Evolutionary conservation across 2,113 vertebrate species (phyloP), one percentile per base, ranked within the genome.

Genomic region (Platichthys flesus): DNA sequence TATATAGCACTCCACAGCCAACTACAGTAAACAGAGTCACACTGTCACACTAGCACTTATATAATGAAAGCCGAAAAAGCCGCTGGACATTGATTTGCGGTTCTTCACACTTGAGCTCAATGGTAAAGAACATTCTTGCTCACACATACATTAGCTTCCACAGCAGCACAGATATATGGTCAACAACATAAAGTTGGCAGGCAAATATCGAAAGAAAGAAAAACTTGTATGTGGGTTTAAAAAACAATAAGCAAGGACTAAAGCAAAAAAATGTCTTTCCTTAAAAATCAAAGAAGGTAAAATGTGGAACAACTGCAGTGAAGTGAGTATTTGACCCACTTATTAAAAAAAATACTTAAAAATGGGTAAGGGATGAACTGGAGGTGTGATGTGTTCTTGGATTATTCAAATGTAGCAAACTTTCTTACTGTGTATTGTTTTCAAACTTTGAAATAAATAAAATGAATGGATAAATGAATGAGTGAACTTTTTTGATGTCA

Each of bases 51-150:
- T 0, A 67, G 67, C 81, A 71, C 81, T 78, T 71, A 74, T 62
- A 71, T 47, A 76, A 51, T 90, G 56, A 86, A 80, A 88, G 83
- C 74, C 64, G 24, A 35, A 37, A 67, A 69, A 78, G 63, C 23
- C 42, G 58, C 86, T 79, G 79, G 85, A 81, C 77, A 90, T 83
- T 67, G 85, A 91, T 90, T 83, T 83, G 71, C 70, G 31, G 74
- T 86, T 82, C 63, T 79, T 78, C 76, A 82, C 84, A 83, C 73
- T 79, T 60, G 35, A 77, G 77, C 81, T 74, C 80, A 86, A 72
- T 23, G 51, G 74, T 74, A 60, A 67, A 52, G 51, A 47, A 71
- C 59, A 74, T 68, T 74, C 20, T 67, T n/a, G 1, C 68, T 66
- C 69, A 60, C 49, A 60, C 62, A 55, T 1, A 47, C 42, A 67